Evolutionary conservation across 30 jellyfish, hydroid and myxozoan species (phyloP), one percentile per base, ranked within the genome.

Genomic region (Chironex yamaguchii): DNA sequence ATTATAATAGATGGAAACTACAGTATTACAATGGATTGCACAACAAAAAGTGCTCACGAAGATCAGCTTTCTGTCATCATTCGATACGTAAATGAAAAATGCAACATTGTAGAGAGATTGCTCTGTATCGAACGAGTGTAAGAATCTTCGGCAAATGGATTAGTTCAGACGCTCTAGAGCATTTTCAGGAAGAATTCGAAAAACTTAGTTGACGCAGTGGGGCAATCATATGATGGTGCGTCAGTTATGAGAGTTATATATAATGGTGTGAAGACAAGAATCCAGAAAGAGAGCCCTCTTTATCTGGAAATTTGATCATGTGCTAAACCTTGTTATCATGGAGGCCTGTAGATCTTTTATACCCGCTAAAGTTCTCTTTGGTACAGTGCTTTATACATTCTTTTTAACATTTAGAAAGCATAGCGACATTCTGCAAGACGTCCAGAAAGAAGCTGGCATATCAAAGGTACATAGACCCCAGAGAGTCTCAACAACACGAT

Each of bases 121-220:
- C 75, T 80, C 36, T 33, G 75, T 64, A 52, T 82, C 21, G 49
- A 82, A 52, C 65, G 92, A 17, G 92, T 82, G 33, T 31, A 82
- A 82, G 86, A 82, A 0, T 82, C 86, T 20, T 82, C 93, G 23
- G 93, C 92, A n/a, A 69, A 67, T 14, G 86, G 93, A n/a, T 52
- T 70, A 27, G 52, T 83, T 1, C 1, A 31, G 42, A 64, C 80
- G 63, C 36, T 79, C 17, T 69, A 52, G 42, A 32, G 34, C 9
- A 50, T 50, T 23, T 34, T 69, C 34, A 52, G 23, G 17, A 83
- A 68, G 64, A 52, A 66, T 11, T 51, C 71, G 30, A 49, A 69
- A 36, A 68, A 29, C 34, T 9, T 82, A 49, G 70, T 3, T 36
- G 86, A 82, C 34, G 86, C 92, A 2, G 86, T 66, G 25, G 81